These are phyloP conservation scores for Hydrozoanthus tunicans DNA, from an alignment of 64 coral and sea anemone species.

Conservation along the genomic window DNA sequence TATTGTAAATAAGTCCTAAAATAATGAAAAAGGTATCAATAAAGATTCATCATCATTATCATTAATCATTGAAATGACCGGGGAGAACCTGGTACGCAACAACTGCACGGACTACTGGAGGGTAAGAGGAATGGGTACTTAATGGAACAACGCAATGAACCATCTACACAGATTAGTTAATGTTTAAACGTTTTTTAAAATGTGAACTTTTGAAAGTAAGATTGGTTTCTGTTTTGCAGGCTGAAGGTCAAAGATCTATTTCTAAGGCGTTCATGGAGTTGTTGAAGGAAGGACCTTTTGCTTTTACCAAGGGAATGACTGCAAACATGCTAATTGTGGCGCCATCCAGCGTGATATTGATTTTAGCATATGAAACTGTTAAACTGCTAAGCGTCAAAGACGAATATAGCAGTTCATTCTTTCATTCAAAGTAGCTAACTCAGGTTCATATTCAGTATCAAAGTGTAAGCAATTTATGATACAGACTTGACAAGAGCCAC, in stretches of 20 bases:
- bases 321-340: constrained; percentile 65
- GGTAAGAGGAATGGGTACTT: no score
- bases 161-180: no score
- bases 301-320: constrained; percentile 82
- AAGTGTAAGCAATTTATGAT: no score
- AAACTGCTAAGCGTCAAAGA: constrained; percentile 83
- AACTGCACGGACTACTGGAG: no score
- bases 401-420: constrained; percentile 6
- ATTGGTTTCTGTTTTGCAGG: constrained; percentile 28
- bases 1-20: no score
- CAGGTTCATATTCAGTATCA: not conserved
- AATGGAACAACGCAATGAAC: no score
- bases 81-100: no score
- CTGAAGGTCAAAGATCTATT: constrained; percentile 79
- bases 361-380: constrained; percentile 78
- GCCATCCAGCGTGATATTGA: constrained; percentile 74
- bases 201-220: not conserved
- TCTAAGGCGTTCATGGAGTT: constrained; percentile 67
- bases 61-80: no score
- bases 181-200: not conserved
- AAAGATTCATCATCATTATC: no score
- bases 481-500: no score
- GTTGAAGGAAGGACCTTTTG: constrained; percentile 72
- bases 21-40: no score
- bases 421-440: constrained; percentile 31